Conservation (phyloP, 2,888 invertebrate genomes). For the Drosophila borealis region DNA sequence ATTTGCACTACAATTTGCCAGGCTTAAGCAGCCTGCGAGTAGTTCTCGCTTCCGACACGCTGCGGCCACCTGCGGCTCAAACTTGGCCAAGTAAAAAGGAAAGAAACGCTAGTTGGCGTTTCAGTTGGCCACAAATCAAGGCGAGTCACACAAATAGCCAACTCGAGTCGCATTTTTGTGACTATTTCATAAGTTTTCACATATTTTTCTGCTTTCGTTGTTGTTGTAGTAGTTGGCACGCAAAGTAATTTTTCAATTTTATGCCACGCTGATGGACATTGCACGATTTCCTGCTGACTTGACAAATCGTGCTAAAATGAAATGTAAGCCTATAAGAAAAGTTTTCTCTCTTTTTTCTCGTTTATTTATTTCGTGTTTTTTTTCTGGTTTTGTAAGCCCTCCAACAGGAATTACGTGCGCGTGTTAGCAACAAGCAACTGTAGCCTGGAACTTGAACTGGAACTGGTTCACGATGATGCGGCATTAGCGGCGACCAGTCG, state of each 20-base stretch:
- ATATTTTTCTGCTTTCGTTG: constrained; percentile 4
- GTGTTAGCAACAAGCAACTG: constrained; percentile 49
- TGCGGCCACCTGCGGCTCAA: constrained; percentile 41
- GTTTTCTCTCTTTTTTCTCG: constrained; percentile 21
- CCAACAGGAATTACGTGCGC: constrained; percentile 62
- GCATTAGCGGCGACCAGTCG: constrained; percentile 53
- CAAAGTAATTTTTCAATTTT: constrained; percentile 82
- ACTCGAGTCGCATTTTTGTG: constrained; percentile 54
- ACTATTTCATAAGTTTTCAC: constrained; percentile 67
- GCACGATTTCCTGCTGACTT: constrained; percentile 82
- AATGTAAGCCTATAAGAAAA: constrained; percentile 69
- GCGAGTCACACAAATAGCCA: constrained; percentile 39
- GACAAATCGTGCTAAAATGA: constrained; percentile 79
- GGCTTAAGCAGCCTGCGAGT: constrained; percentile 19
- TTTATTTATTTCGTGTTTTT: not conserved
- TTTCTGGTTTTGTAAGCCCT: constrained; percentile 1
- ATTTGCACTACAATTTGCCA: constrained; percentile 71
- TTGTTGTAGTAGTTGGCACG: constrained; percentile 56
- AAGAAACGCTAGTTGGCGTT: constrained; percentile 66
- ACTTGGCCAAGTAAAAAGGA: constrained; percentile 18
- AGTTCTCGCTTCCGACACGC: not conserved
- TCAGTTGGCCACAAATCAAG: constrained; percentile 67
- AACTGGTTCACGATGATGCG: constrained; percentile 64
- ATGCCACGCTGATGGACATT: constrained; percentile 72
- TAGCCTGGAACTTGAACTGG: constrained; percentile 19